Evolutionary conservation across 2,888 invertebrate species (phyloP).

Genomic region (Cheilosia scutellata): DNA sequence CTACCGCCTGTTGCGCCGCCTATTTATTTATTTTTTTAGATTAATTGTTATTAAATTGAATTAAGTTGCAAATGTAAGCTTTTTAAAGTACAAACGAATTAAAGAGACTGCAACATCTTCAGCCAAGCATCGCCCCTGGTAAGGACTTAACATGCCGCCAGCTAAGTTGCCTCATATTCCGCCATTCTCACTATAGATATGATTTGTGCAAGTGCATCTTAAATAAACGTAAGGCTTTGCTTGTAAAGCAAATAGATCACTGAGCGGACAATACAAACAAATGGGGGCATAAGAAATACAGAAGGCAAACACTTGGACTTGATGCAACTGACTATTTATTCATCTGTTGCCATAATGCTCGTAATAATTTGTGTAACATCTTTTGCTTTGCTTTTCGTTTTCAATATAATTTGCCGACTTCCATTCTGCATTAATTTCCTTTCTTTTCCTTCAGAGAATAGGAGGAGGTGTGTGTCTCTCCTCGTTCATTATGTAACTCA

Average conservation of each 20-base stretch:
- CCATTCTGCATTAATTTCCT: neutral
- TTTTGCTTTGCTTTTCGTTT: neutral
- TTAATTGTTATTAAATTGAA: no score
- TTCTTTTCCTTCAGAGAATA: neutral
- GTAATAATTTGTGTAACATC: neutral
- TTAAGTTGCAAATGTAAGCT: no score
- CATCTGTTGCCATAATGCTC: slow-evolving; percentile 58
- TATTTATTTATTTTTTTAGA: no score
- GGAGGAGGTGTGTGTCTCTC: neutral
- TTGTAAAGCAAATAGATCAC: slow-evolving; percentile 5
- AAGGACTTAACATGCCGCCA: no score
- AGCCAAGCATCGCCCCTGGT: no score
- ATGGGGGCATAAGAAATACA: neutral
- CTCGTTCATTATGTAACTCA: slow-evolving; percentile 11
- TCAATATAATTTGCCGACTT: slow-evolving; percentile 12
- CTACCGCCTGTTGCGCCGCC: no score
- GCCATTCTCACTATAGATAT: neutral
- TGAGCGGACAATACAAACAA: slow-evolving; percentile 6
- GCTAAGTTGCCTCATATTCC: no score
- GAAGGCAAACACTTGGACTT: slow-evolving; percentile 1
- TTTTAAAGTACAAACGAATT: no score
- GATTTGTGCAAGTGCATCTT: slow-evolving; percentile 22
- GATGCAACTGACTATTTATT: slow-evolving; percentile 36
- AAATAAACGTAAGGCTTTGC: neutral
- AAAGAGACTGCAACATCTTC: no score